Base-by-base conservation (phyloP, 2,797 vertebrate genomes). In the Acanthurus leucopareius region DNA sequence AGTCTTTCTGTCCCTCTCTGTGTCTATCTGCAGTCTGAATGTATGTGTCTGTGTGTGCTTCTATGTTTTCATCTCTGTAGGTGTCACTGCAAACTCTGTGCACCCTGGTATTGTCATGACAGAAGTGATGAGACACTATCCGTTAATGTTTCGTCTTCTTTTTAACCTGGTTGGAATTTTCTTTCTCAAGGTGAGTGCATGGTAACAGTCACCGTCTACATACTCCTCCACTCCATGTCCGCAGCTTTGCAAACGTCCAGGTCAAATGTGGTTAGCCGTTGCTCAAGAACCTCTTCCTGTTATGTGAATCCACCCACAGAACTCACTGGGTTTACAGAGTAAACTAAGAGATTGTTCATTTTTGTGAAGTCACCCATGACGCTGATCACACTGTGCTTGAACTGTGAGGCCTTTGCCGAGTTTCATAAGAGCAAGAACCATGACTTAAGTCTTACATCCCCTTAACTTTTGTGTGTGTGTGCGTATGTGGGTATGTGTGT, bases 61-160 rank as follows among this genome's bases (percentile, higher is more conserved):
- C 3, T 68, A 4, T 66, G 57, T 80, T n/a, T 67, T 52, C 35
- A 0, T 71, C 25, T 66, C 0, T 38, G 1, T 22, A 98, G 97
- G 95, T n/a, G 96, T 98, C 87, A 95, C 94, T 0, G 95, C 88
- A 77, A 99, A 96, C 35, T 95, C 94, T 0, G 80, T 96, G 63
- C 95, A 95, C 65, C 97, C 97, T 0, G 97, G 97, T 0, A 0
- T 97, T 2, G 96, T 96, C 58, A 85, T 86, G 91, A 97, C 96
- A 0, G 69, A 86, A 1, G 95, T 98, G 80, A 85, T 97, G 94
- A 93, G 93, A 60, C 58, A 96, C 62, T 96, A 93, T 53, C 4
- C 86, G n/a, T 66, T 90, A 11, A 0, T 51, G 0, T 0, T 84
- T 0, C 93, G 91, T 42, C 38, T 22, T 0, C 1, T 95, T 66